phyloP scores from a whole-genome alignment of 92 coral and sea anemone genomes.

The Ricordea florida region DNA sequence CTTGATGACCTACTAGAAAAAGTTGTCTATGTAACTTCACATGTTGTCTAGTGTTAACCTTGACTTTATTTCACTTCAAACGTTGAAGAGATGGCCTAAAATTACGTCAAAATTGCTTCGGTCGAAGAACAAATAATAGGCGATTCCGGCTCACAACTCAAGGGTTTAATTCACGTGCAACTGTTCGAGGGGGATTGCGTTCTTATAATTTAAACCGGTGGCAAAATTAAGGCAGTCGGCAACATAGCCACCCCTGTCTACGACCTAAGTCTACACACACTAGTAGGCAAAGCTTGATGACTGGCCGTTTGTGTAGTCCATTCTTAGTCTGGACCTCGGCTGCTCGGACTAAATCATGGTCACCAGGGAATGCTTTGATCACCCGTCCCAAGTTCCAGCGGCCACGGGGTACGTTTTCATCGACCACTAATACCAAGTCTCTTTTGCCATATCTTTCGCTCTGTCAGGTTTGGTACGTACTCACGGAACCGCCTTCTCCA shows the following conservation, averaged over 20 bases:
- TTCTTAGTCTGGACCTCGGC: conserved; percentile 28
- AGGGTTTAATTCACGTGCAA: no score
- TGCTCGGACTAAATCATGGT: background rate
- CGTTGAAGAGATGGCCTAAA: no score
- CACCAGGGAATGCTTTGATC: conserved; percentile 14
- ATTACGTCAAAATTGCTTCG: no score
- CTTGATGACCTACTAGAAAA: no score
- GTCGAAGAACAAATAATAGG: no score
- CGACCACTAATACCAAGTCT: conserved; percentile 40
- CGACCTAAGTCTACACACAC: conserved; percentile 9
- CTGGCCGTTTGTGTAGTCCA: conserved; percentile 20
- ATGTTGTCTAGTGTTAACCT: no score
- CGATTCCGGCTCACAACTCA: no score
- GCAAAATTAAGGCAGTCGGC: conserved; percentile 35
- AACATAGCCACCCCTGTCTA: conserved; percentile 53
- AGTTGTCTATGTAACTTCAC: no score
- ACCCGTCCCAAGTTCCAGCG: conserved; percentile 27
- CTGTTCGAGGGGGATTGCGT: no score
- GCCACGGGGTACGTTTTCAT: conserved; percentile 31
- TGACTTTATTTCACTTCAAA: no score
- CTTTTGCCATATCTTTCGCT: conserved; percentile 45
- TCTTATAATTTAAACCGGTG: no score
- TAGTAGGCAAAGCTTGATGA: conserved; percentile 28
- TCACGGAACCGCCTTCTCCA: conserved; percentile 57
- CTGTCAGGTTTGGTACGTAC: conserved; percentile 44